Evolutionary conservation across 2,797 vertebrate species (phyloP), one percentile per base, ranked within the genome.

Genomic region (Etheostoma perlongum): DNA sequence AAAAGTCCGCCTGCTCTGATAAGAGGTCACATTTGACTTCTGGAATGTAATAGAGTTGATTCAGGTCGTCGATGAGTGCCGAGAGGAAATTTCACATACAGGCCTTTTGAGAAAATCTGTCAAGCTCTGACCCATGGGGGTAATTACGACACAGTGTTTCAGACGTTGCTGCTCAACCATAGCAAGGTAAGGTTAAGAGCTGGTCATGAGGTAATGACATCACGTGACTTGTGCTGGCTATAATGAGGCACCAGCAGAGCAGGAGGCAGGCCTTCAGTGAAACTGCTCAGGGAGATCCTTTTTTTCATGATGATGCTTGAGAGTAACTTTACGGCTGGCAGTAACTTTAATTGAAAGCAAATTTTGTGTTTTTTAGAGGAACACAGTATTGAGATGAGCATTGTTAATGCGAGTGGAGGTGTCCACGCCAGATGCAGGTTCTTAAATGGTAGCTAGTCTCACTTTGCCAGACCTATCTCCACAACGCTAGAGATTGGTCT

Each of bases 121-220:
- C 73, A 44, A 51, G 71, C 72, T 60, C 30, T 40, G 73, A 23
- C 59, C 65, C 25, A 69, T 62, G 54, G 67, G 68, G 79, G 48
- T 76, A 87, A 90, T 88, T 83, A 79, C 21, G 19, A 62, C 14
- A 49, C 55, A 27, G 74, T 53, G 74, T 76, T 71, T 67, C 11
- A 66, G 75, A 64, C 15, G 52, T 18, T 42, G 57, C 66, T 52
- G 69, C 79, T 82, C 72, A 47, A 53, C 69, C 57, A 23, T 6
- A 6, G 33, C 57, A 27, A 53, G 78, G 70, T 74, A 21, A 67
- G 73, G 78, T 82, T 64, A 76, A 74, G 61, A 71, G 65, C 19
- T 46, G 40, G 76, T 63, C 52, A 4, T 10, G 46, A 83, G 68
- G 59, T 68, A 65, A 76, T 71, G 60, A 68, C 58, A 30, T 66